Percentiles rank a stretch among this genome's conserved stretches.
phyloP scores from a whole-genome alignment of 2,888 invertebrate species.

The Drosophila tanythrix region DNA sequence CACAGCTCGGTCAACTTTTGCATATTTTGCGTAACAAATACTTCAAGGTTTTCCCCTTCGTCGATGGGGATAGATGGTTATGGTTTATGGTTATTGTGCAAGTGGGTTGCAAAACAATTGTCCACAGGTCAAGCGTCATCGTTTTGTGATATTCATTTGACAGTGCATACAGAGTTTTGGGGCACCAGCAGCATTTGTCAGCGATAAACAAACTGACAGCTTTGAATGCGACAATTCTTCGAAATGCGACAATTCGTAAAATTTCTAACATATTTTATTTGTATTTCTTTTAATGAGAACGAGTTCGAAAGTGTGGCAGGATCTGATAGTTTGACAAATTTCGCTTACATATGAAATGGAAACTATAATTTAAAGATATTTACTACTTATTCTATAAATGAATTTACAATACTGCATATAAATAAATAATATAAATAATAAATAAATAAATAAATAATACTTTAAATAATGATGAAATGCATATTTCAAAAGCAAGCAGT shows the following conservation, averaged over 20 bases:
- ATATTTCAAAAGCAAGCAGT: neutral
- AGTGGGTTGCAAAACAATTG: constrained; percentile 34
- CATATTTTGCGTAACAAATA: constrained; percentile 57
- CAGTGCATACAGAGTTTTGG: constrained; percentile 12
- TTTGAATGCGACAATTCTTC: neutral
- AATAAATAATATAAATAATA: too few relatives aligned
- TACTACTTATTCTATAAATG: neutral
- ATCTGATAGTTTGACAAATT: neutral
- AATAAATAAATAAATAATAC: too few relatives aligned
- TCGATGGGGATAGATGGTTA: neutral
- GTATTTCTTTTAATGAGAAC: too few relatives aligned
- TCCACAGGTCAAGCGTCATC: constrained; percentile 53
- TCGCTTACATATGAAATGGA: neutral
- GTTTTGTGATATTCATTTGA: constrained; percentile 48
- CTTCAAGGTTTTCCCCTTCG: constrained; percentile 52
- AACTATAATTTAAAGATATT: neutral
- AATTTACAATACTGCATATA: neutral
- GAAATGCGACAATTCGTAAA: neutral
- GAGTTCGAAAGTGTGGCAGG: neutral
- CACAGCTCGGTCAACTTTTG: constrained; percentile 18
- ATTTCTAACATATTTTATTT: neutral
- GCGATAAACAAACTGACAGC: constrained; percentile 22
- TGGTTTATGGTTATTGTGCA: neutral
- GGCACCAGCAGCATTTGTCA: neutral
- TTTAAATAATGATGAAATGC: neutral